Base-by-base conservation (phyloP, 1,140 invertebrate species). In the Aphaenogaster floridana region DNA sequence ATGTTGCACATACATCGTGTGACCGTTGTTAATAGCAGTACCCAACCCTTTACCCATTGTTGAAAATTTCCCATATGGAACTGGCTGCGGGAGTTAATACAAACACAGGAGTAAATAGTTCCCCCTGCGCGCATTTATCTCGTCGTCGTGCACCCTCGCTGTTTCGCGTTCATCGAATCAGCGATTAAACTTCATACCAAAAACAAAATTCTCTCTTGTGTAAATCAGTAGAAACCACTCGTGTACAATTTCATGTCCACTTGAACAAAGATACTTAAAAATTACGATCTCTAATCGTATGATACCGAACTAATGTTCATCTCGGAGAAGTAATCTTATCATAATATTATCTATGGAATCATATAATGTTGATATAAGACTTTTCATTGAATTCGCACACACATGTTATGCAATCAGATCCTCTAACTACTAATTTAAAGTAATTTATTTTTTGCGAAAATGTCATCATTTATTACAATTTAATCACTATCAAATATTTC, bases 51-150 rank as follows among this genome's bases (percentile, higher is more conserved):
- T 45, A 28, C 11, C n/a, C 21, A 17, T 74, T 57, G 79, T 83
- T 61, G 54, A 84, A 84, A 84, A 84, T 84, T 76, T 13, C 80
- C 17, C 80, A 17, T 83, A 74, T 76, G 69, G 42, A 76, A 13
- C 69, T 59, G 52, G 39, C 21, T 39, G 80, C n/a, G 28, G 54
- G 63, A 84, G 80, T 84, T 84, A 74, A 48, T 61, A 50, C 42
- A 84, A 84, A 84, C 69, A 84, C n/a, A 15, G 5, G 54, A 68
- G 69, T 63, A 84, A 84, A 84, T 61, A 61, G 42, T 84, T 72
- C 69, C 42, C 80, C 54, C 69, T 76, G 54, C 34, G 69, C 54
- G 69, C 69, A 76, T 84, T 74, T 84, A 76, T 84, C 69, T 76
- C 69, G 42, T 76, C 69, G 54, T 61, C 11, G 39, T 48, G 42